Base-by-base conservation (phyloP, 2,797 vertebrate species). In the Coccyzus lansbergi region DNA sequence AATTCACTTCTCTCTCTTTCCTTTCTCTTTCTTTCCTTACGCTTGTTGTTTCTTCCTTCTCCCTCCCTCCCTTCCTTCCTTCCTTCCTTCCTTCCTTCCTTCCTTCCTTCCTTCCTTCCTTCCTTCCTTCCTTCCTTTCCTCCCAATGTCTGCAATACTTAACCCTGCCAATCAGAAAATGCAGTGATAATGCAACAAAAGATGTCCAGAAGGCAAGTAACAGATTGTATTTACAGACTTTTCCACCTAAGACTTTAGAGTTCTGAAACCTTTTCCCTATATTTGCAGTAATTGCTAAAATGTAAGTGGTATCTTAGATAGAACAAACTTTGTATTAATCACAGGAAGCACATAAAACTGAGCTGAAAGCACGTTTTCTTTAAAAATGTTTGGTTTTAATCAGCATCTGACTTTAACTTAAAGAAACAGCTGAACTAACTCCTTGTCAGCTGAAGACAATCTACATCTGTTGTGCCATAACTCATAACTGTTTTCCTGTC, bases 391-490 rank as follows among this genome's bases (percentile, higher is more conserved):
- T 88, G 48, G 7, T 92, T 95, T 90, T 60, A 75, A 80, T 87
- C 42, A 82, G 60, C 31, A 63, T 83, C 58, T 88, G 59, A 85
- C 55, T 91, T 74, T 91, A 67, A 44, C 68, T 76, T 92, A 88
- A 88, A 91, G 86, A 86, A 95, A 94, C 82, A 94, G 92, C 90
- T 94, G 91, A 96, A 95, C 77, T 91, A 95, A 95, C 87, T 90
- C 64, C 48, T 94, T 1, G 1, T 96, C 90, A 91, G 25, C 68
- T 83, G 83, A 89, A 94, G 86, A 96, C 68, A 91, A 84, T 90
- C 86, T 93, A 92, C 90, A 96, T 93, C 86, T 94, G 87, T 91
- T 84, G 62, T 72, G 59, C 44, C 77, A 75, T 88, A 95, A 96
- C 75, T 92, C 80, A 91, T 92, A 95, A 95, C 88, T 83, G 42